Evolutionary conservation across 2,113 vertebrate genomes (phyloP).

Genomic region (Muscicapa adusta): DNA sequence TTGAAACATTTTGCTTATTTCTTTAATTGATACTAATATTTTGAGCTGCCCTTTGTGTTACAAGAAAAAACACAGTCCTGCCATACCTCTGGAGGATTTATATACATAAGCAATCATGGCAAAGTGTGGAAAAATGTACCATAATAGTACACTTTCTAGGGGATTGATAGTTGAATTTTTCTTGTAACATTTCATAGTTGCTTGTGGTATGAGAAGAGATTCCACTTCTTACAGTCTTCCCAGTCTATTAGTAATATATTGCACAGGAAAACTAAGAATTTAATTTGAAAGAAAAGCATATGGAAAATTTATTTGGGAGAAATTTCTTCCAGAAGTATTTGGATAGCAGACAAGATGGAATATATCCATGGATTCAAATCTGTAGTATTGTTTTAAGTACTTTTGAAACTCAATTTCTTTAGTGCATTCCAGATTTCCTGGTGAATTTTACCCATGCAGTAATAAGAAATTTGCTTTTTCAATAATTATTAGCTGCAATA

Average conservation of each 20-base stretch:
- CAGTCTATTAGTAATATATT: neutral
- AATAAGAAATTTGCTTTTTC: neutral
- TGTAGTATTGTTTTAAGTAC: neutral
- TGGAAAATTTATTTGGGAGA: neutral
- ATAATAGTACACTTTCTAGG: neutral
- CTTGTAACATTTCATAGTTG: neutral
- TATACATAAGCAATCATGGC: neutral
- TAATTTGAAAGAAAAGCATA: neutral
- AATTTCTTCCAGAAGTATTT: neutral
- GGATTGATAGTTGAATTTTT: neutral
- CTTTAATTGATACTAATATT: neutral
- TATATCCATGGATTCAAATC: neutral
- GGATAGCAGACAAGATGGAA: neutral
- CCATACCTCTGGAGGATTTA: neutral
- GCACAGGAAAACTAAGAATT: neutral
- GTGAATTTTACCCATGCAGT: neutral
- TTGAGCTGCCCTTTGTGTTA: neutral
- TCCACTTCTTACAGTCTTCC: neutral
- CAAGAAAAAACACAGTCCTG: neutral
- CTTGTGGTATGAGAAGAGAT: neutral
- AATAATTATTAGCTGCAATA: neutral
- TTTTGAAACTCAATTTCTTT: neutral
- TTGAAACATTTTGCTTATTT: neutral
- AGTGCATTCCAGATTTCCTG: neutral
- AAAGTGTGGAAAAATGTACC: neutral